A percentile compares a stretch with the other conserved stretches of the same genome.
phyloP scores from a whole-genome alignment of 1,140 invertebrate genomes.

The Gyrodactylus salaris region DNA sequence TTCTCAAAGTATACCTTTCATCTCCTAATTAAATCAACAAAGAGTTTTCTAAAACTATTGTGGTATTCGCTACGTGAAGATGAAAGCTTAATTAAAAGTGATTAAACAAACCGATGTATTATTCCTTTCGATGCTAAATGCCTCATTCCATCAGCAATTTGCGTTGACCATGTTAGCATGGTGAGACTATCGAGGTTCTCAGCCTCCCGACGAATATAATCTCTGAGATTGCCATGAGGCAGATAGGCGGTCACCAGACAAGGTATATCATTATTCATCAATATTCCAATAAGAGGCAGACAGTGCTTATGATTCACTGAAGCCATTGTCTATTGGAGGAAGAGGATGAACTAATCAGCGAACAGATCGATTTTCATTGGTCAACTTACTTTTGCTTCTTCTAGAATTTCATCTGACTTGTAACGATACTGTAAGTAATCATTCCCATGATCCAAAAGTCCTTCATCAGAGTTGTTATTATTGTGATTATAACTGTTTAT shows the following conservation, averaged over 20 bases:
- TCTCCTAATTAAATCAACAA: too few species aligned
- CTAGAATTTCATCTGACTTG: background rate
- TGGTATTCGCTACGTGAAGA: background rate
- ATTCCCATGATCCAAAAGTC: background rate
- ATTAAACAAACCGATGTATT: slow-evolving; percentile 14
- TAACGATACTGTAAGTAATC: background rate
- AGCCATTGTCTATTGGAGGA: slow-evolving; percentile 6
- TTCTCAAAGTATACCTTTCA: too few species aligned
- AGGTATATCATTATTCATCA: background rate
- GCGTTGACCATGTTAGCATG: background rate
- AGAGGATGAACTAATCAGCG: too few species aligned
- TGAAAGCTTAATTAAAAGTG: background rate
- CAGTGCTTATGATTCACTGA: slow-evolving; percentile 4
- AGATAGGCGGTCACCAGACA: background rate
- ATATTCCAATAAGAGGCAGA: slow-evolving; percentile 2
- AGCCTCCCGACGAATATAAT: background rate
- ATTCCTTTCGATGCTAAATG: slow-evolving; percentile 33
- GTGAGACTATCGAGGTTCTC: background rate
- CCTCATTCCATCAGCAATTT: slow-evolving; percentile 68
- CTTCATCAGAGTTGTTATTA: background rate
- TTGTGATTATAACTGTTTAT: background rate
- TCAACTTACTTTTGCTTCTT: slow-evolving; percentile 3
- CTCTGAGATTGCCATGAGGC: background rate
- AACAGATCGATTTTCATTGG: too few species aligned
- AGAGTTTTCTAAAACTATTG: too few species aligned